phyloP scores from a whole-genome alignment of 1,140 invertebrate species.

The Neotoxoptera formosana region DNA sequence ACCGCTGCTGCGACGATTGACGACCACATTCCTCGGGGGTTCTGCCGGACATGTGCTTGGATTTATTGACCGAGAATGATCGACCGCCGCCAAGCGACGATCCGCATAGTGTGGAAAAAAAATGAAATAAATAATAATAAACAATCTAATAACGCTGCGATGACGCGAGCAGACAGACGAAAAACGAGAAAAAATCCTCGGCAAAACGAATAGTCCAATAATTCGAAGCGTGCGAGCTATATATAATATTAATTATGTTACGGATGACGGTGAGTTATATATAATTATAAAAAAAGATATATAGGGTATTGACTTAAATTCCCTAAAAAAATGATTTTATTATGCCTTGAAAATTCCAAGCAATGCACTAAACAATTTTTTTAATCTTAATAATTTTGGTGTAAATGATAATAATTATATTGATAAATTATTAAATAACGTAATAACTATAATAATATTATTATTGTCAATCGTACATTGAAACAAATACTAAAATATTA shows the following conservation, averaged over 20 bases:
- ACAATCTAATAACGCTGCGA: neutral
- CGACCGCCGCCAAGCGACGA: neutral
- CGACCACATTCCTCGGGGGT: conserved; percentile 12
- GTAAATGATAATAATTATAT: too few relatives aligned
- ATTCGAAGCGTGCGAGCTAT: neutral
- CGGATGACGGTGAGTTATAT: too few relatives aligned
- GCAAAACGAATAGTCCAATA: neutral
- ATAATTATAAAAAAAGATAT: too few relatives aligned
- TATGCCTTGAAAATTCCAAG: too few relatives aligned
- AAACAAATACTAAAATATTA: too few relatives aligned
- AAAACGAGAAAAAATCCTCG: neutral
- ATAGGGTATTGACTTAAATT: too few relatives aligned
- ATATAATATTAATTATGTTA: neutral
- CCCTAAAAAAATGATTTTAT: too few relatives aligned
- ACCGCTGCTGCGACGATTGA: neutral
- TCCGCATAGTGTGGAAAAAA: neutral
- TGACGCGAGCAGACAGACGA: neutral
- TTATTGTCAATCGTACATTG: too few relatives aligned
- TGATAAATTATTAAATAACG: too few relatives aligned
- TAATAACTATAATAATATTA: too few relatives aligned
- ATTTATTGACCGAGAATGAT: conserved; percentile 19
- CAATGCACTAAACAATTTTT: too few relatives aligned
- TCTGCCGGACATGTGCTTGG: conserved; percentile 24
- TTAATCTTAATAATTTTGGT: too few relatives aligned
- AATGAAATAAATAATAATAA: conserved; percentile 1